These are phyloP conservation scores for Pogonocichla stellata DNA, from an alignment of 2,113 vertebrate species.

Conservation along the genomic window DNA sequence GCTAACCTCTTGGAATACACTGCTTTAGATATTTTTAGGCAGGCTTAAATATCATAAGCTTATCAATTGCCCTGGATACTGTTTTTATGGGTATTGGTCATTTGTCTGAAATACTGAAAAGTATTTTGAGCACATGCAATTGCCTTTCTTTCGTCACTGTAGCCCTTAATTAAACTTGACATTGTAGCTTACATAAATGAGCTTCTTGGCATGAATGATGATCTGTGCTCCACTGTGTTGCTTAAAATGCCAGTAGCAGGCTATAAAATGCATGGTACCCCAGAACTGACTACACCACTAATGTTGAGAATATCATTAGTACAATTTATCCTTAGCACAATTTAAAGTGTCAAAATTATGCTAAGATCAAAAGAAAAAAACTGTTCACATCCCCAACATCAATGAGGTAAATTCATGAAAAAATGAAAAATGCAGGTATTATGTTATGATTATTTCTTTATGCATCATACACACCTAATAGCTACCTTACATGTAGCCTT, in stretches of 20 bases:
- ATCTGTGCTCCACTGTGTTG: neutral
- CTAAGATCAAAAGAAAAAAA: neutral
- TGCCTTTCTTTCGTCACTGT: constrained; percentile 13
- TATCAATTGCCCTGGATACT: neutral
- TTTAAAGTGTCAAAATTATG: neutral
- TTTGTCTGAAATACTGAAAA: neutral
- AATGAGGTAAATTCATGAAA: neutral
- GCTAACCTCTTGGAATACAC: neutral
- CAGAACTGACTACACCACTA: neutral
- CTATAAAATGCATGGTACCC: neutral
- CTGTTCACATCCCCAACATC: neutral
- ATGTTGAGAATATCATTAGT: neutral
- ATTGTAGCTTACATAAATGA: constrained; percentile 21
- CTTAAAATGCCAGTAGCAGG: constrained; percentile 13
- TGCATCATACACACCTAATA: neutral
- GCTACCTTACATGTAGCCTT: neutral
- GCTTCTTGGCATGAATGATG: constrained; percentile 19
- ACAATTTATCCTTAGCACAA: neutral
- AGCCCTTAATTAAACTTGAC: constrained; percentile 55
- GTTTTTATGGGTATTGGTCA: neutral
- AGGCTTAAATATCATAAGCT: constrained; percentile 8
- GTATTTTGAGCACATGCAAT: neutral
- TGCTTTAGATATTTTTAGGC: neutral
- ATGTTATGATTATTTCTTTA: neutral
- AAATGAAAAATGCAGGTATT: neutral